Evolutionary conservation across 2,888 invertebrate genomes (phyloP).

Genomic region (Tetanocera ferruginea): DNA sequence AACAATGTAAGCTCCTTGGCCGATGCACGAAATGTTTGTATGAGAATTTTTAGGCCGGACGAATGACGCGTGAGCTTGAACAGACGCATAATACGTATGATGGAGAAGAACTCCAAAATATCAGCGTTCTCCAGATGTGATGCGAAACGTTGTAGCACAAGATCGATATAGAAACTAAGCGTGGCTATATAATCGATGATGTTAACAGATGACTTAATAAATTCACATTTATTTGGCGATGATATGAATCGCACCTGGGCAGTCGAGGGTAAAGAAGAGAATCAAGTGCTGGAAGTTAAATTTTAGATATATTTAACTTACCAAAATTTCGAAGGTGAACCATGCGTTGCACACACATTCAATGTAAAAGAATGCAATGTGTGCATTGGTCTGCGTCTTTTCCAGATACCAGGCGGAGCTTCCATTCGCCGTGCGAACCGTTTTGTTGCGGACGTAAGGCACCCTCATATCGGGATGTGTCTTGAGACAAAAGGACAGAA

Average conservation of each 20-base stretch:
- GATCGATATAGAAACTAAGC: constrained; percentile 97
- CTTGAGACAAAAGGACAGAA: constrained; percentile 99
- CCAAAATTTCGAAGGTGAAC: constrained; percentile 97
- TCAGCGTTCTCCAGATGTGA: constrained; percentile 94
- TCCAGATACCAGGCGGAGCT: constrained; percentile 87
- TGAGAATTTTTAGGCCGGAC: constrained; percentile 96
- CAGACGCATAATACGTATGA: constrained; percentile 96
- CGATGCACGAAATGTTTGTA: constrained; percentile 97
- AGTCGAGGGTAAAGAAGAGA: neutral
- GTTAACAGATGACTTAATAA: constrained; percentile 96
- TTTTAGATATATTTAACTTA: constrained; percentile 52
- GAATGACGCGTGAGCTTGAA: constrained; percentile 98
- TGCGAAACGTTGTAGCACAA: constrained; percentile 89
- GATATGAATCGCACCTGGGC: constrained; percentile 85
- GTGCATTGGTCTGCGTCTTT: constrained; percentile 94
- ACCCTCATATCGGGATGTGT: constrained; percentile 99
- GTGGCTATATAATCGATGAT: constrained; percentile 99
- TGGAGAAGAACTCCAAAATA: constrained; percentile 97
- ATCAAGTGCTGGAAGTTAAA: neutral
- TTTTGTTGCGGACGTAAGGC: constrained; percentile 86
- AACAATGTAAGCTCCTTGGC: constrained; percentile 96
- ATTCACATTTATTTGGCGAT: constrained; percentile 93
- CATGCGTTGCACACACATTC: constrained; percentile 99
- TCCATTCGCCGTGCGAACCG: constrained; percentile 82
- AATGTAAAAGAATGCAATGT: constrained; percentile 97